Evolutionary conservation across 2,113 vertebrate genomes (phyloP), one percentile per base, ranked within the genome.

Genomic region (Symphodus melops): DNA sequence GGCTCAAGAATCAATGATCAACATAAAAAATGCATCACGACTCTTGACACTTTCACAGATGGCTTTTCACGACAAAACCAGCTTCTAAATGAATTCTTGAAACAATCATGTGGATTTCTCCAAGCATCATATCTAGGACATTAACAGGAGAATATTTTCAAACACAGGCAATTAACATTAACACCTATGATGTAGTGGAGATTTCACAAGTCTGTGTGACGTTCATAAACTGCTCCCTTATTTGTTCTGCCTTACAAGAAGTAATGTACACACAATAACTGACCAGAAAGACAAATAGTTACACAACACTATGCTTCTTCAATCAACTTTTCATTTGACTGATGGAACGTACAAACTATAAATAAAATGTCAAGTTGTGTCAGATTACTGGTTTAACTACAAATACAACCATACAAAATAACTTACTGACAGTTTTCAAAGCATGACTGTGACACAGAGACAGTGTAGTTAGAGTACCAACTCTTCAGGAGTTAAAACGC

Each of bases 401-500:
- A 19, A 17, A 13, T 8, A 33, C 36, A 42, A 5, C 9, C 17
- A 19, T 17, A 0, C n/a, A n/a, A n/a, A 48, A 19, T 17, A 1
- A 48, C 46, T 19, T 3, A 37, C 39, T 17, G 1, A 39, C 23
- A 14, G 3, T 49, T 73, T 73, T 63, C 3, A 55, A 14, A 55
- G 4, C n/a, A 9, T 4, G 1, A 52, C 20, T 69, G 48, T 19
- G 1, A 66, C 17, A 37, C 21, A 54, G 19, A 39, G 21, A 23
- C 4, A 11, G 1, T 28, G 33, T 14, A 21, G 53, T 20, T 69
- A 25, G 42, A 49, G 11, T 61, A 48, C 14, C 23, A 64, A 66
- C 14, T 57, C 36, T 61, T 61, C 25, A 44, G 52, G 20, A 33
- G 49, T 65, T 63, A 28, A 73, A 78, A 78, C 28, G 23, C 21